These are phyloP conservation scores for Catajapyx aquilonaris DNA, from an alignment of 1,140 invertebrate genomes.

Conservation along the genomic window DNA sequence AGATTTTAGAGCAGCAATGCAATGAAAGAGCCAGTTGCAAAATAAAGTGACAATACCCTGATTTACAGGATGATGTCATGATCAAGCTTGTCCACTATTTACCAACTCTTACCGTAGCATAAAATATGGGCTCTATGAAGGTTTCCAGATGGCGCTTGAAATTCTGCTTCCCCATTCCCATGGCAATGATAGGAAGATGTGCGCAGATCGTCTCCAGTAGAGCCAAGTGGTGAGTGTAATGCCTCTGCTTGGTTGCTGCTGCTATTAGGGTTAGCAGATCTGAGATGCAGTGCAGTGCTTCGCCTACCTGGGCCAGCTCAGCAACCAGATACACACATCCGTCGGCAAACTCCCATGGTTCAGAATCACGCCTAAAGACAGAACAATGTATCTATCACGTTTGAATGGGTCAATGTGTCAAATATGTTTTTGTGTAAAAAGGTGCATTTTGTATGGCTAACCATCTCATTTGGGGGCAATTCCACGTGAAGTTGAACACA, in stretches of 20 bases:
- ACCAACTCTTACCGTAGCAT: slow-evolving; percentile 28
- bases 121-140: slow-evolving; percentile 30
- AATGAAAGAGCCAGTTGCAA: too few species aligned
- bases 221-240: slow-evolving; percentile 28
- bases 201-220: slow-evolving; percentile 31
- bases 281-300: slow-evolving; percentile 11
- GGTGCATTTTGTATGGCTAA: too few species aligned
- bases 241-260: slow-evolving; percentile 20
- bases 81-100: too few species aligned
- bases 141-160: slow-evolving; percentile 28
- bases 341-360: slow-evolving; percentile 34
- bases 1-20: too few species aligned
- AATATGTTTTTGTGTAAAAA: too few species aligned
- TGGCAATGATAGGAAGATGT: slow-evolving; percentile 26
- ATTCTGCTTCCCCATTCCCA: slow-evolving; percentile 25
- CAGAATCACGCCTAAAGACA: slow-evolving; percentile 26
- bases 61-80: too few species aligned
- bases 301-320: slow-evolving; percentile 22
- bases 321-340: slow-evolving; percentile 27
- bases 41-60: too few species aligned
- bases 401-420: too few species aligned
- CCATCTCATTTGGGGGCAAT: too few species aligned
- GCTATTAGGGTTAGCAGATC: slow-evolving; percentile 17
- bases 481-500: too few species aligned
- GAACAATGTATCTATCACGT: too few species aligned